Percentiles rank a stretch among this genome's conserved stretches.
These are phyloP conservation scores for Scylla paramamosain DNA, from an alignment of 1,140 invertebrate species.

Conservation along the genomic window DNA sequence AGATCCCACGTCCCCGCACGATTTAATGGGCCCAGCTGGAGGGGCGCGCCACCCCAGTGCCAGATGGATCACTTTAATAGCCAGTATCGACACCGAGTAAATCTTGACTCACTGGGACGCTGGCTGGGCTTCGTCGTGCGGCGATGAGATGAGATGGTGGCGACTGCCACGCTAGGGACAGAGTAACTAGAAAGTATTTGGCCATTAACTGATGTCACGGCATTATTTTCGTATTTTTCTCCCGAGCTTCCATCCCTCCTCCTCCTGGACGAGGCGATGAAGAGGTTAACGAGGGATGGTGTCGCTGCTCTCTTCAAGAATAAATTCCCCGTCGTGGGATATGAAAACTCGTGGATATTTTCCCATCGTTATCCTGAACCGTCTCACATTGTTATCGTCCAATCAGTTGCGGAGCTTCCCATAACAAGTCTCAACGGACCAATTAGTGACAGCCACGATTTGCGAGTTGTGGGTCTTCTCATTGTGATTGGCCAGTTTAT, in stretches of 20 bases:
- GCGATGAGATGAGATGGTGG: not conserved
- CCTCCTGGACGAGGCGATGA: not conserved
- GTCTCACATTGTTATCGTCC: not conserved
- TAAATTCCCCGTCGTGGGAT: not conserved
- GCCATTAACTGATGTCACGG: not conserved
- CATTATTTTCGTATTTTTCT: not conserved
- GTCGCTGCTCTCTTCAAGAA: no score
- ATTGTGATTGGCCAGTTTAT: not conserved
- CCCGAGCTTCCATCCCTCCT: no score
- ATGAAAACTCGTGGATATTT: not conserved
- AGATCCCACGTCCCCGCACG: not conserved
- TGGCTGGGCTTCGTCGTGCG: not conserved
- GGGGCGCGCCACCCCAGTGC: not conserved
- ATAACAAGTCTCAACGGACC: constrained; percentile 8
- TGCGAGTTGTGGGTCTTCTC: not conserved
- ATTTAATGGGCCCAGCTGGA: constrained; percentile 11
- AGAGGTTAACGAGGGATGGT: not conserved
- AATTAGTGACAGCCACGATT: not conserved
- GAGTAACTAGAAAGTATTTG: not conserved
- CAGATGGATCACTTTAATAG: constrained; percentile 5
- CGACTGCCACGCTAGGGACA: not conserved
- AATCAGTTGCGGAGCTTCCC: not conserved
- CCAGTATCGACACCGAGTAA: not conserved
- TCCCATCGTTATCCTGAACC: not conserved
- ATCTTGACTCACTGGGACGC: constrained; percentile 11